Base-by-base conservation (phyloP, 2,797 vertebrate species). In the Austrolebias charrua region DNA sequence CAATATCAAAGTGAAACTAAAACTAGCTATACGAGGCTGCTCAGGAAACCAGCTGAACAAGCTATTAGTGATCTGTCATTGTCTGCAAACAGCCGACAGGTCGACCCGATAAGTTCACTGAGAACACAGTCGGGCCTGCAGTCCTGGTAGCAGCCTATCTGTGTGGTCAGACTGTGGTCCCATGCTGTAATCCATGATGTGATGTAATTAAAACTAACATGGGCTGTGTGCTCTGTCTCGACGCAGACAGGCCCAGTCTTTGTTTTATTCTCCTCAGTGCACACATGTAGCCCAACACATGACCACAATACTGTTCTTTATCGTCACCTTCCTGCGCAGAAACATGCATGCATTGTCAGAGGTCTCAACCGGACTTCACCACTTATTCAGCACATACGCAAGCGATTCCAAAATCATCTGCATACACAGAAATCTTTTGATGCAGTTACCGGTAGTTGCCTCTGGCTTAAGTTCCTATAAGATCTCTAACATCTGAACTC, bases 151-250 rank as follows among this genome's bases (percentile, higher is more conserved):
- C 73, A 60, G 74, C 31, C 60, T 43, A 18, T 44, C 55, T 79
- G 66, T 76, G 71, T 78, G 68, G 66, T 55, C 18, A 63, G 53
- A 69, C 60, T 68, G 65, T 24, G 55, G 24, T 64, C 43, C 8
- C 0, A 18, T 80, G 80, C 77, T 47, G 73, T 83, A 68, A 87
- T 83, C 79, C 72, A 55, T 71, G 58, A 78, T 60, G 71, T 89
- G 86, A 87, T 59, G 73, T 82, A 57, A 80, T 78, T 53, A 55
- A 66, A 71, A 60, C 43, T 2, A 51, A 75, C 46, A 54, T 47
- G 67, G 66, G 33, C 57, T 68, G 75, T 68, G 75, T 65, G 70
- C 56, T 4, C 51, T 57, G 63, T 60, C 63, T 63, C n/a, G 48
- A 10, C 7, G 49, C 61, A 50, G 65, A 86, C 74, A 83, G 60